Conservation (phyloP, 2,113 vertebrate genomes). For the Cyprinodon tularosa region DNA sequence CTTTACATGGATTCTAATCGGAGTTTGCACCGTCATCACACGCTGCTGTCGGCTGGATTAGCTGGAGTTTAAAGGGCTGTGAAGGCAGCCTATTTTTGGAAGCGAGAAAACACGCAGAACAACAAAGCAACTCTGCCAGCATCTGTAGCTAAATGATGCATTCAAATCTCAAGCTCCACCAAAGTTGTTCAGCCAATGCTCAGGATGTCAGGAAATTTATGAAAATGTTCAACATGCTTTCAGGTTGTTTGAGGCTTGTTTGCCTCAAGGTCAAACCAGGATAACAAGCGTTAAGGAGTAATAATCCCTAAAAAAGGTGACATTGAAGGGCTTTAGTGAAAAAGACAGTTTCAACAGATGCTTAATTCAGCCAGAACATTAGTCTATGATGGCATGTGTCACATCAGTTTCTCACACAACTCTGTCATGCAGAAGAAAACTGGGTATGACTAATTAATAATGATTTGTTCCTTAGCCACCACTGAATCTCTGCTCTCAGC, state of each 20-base stretch:
- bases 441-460: conserved; percentile 24
- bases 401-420: conserved; percentile 21
- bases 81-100: conserved; percentile 60
- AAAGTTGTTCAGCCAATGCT: conserved; percentile 25
- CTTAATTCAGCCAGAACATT: conserved; percentile 12
- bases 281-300: not conserved
- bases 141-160: conserved; percentile 37
- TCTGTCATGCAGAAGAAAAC: conserved; percentile 10
- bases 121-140: conserved; percentile 38
- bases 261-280: not conserved
- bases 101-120: conserved; percentile 31
- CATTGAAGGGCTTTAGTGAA: not conserved
- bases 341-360: conserved; percentile 11
- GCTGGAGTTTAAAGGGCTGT: conserved; percentile 31
- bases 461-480: not conserved
- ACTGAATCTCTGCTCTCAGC: not conserved
- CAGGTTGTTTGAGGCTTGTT: not conserved
- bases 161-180: not conserved
- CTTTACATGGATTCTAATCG: conserved; percentile 55
- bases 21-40: conserved; percentile 46
- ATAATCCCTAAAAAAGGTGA: not conserved
- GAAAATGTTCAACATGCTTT: not conserved
- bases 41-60: conserved; percentile 57
- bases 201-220: conserved; percentile 6
- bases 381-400: conserved; percentile 24